Conservation (phyloP, 2,797 vertebrate genomes). For the Trachops cirrhosus region DNA sequence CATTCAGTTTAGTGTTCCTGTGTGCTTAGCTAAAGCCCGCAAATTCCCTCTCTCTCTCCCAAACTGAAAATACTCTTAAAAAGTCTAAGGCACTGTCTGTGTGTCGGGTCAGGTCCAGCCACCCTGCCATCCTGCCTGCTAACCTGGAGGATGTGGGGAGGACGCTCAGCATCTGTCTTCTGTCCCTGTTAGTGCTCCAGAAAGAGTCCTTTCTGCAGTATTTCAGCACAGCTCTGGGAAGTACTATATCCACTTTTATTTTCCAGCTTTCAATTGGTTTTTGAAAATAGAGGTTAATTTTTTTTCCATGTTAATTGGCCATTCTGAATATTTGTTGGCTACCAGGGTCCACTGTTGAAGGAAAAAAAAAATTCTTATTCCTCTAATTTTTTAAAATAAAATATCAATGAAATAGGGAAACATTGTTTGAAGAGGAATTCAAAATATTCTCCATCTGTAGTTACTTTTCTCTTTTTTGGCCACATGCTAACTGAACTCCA, state of each 20-base stretch:
- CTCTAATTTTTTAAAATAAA: neutral
- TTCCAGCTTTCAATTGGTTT: neutral
- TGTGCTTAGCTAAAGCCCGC: neutral
- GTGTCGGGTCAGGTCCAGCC: neutral
- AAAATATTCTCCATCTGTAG: neutral
- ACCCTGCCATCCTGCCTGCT: neutral
- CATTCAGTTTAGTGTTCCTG: neutral
- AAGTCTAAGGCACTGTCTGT: too few species aligned
- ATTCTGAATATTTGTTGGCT: neutral
- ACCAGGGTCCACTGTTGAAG: neutral
- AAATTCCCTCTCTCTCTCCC: neutral
- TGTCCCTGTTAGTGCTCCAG: neutral
- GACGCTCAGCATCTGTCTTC: rapidly evolving
- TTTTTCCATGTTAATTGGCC: neutral
- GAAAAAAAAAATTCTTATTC: neutral
- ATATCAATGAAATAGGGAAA: neutral
- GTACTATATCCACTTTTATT: neutral
- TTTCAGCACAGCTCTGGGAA: neutral
- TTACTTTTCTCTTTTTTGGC: neutral
- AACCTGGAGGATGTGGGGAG: rapidly evolving
- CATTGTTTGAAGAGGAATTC: neutral
- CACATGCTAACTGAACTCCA: neutral
- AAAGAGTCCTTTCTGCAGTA: neutral
- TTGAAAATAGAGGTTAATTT: neutral
- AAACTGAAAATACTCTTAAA: neutral